Percentiles rank a stretch among this genome's conserved stretches.
Evolutionary conservation across 2,797 vertebrate species (phyloP).

Genomic region (Coregonus suidteri): DNA sequence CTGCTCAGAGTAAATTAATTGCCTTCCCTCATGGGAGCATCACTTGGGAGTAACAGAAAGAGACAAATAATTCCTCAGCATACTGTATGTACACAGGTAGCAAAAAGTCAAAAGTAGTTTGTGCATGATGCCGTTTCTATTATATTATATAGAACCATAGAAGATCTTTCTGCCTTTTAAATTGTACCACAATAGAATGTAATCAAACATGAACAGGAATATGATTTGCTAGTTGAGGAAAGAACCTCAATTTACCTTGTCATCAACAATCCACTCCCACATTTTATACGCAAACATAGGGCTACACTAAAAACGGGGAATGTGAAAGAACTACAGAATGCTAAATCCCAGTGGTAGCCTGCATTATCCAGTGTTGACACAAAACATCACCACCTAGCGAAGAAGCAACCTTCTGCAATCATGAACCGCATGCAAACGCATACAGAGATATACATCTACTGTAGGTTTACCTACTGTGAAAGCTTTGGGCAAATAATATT

Average conservation of each 20-base stretch:
- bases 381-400: constrained; percentile 9
- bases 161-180: not conserved
- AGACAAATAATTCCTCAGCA: not conserved
- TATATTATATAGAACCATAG: not conserved
- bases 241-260: not conserved
- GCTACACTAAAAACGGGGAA: not conserved
- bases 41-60: not conserved
- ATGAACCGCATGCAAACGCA: not conserved
- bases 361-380: not conserved
- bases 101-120: not conserved
- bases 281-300: not conserved
- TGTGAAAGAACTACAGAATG: not conserved
- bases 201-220: not conserved
- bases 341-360: not conserved
- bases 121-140: not conserved
- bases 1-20: not conserved
- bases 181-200: not conserved
- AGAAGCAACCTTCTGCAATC: not conserved
- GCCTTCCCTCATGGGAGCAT: not conserved
- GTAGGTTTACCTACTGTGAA: not conserved
- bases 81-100: not conserved
- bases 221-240: not conserved
- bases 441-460: not conserved
- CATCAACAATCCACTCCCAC: not conserved
- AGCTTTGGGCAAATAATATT: not conserved